phyloP scores from a whole-genome alignment of 2,888 invertebrate genomes.

The Kryphioiulus occultus region DNA sequence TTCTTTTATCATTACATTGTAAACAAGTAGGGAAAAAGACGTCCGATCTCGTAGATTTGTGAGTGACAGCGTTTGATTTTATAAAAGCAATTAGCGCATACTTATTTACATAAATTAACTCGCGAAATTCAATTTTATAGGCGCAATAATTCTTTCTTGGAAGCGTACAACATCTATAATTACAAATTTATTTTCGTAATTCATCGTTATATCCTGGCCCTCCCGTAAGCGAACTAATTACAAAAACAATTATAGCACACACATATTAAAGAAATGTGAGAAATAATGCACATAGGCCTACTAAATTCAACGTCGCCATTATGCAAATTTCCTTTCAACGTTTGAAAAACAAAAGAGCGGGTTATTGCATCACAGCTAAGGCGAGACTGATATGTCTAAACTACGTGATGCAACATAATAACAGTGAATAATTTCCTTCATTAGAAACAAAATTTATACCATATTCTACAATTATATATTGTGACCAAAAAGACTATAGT shows the following conservation, averaged over 20 bases:
- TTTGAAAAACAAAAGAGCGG: neutral
- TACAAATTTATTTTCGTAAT: slow-evolving; percentile 44
- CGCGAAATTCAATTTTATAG: neutral
- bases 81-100: slow-evolving; percentile 14
- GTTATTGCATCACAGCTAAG: slow-evolving; percentile 43
- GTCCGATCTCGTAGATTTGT: neutral
- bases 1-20: neutral
- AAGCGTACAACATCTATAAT: slow-evolving; percentile 35
- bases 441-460: slow-evolving; percentile 12
- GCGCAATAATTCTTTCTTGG: neutral
- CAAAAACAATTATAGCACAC: slow-evolving; percentile 32
- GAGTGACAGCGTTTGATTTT: neutral
- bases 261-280: neutral
- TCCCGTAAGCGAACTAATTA: slow-evolving; percentile 41
- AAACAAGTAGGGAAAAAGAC: neutral
- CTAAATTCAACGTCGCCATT: neutral
- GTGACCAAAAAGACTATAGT: slow-evolving; percentile 11
- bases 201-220: slow-evolving; percentile 27
- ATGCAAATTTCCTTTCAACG: neutral
- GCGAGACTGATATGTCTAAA: slow-evolving; percentile 46
- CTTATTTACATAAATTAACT: neutral
- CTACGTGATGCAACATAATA: slow-evolving; percentile 41
- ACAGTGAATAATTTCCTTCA: neutral
- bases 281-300: neutral
- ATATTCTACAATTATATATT: slow-evolving; percentile 26